Percentiles rank a stretch among this genome's conserved stretches.
phyloP scores from a whole-genome alignment of 2,113 vertebrate species.

The Mustela nigripes region DNA sequence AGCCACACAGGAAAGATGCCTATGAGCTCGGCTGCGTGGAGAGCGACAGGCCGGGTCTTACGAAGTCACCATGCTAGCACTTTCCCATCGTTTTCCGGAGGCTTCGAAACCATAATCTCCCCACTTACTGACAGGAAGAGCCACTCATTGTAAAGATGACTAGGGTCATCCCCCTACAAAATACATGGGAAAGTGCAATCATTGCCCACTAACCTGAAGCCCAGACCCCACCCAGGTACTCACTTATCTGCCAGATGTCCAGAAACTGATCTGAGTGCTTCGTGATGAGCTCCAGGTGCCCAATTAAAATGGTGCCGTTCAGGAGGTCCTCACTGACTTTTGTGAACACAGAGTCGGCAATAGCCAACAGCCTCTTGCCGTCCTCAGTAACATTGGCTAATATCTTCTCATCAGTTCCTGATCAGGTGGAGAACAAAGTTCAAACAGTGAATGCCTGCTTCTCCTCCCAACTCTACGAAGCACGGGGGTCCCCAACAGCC shows the following conservation, averaged over 20 bases:
- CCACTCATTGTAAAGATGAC: fast-evolving
- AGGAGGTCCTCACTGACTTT: conserved; percentile 75
- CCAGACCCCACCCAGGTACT: background rate
- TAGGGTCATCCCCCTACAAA: fast-evolving
- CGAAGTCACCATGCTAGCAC: too few relatives aligned
- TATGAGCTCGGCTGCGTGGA: fast-evolving
- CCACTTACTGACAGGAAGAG: background rate
- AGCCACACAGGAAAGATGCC: fast-evolving
- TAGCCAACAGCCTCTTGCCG: conserved; percentile 85
- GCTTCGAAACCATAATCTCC: background rate
- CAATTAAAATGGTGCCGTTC: conserved; percentile 84
- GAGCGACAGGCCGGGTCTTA: fast-evolving
- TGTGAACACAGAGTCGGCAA: conserved; percentile 86
- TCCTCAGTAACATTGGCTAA: conserved; percentile 87
- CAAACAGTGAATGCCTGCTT: fast-evolving
- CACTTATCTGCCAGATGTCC: conserved; percentile 90
- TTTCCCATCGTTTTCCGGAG: background rate
- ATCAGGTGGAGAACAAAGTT: conserved; percentile 1
- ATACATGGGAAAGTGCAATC: background rate
- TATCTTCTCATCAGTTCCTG: conserved; percentile 87
- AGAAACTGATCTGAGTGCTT: conserved; percentile 81
- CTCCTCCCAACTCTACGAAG: fast-evolving
- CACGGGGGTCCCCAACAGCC: fast-evolving
- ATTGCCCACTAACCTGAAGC: fast-evolving
- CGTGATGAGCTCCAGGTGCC: conserved; percentile 88